phyloP scores from a whole-genome alignment of 2,888 invertebrate species.

The Trachelus iudaicus region DNA sequence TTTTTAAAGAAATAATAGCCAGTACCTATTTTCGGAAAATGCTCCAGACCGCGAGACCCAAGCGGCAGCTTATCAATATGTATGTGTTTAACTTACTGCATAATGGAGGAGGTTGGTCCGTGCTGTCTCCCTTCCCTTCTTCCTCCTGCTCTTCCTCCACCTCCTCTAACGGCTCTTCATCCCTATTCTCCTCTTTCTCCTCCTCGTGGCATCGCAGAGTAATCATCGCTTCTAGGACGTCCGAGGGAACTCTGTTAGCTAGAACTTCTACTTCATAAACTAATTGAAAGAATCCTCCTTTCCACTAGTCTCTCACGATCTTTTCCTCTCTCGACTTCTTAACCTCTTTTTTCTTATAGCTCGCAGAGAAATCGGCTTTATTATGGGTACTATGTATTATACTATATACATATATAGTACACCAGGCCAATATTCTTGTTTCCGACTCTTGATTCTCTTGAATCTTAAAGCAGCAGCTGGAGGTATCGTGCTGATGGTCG shows the following conservation, averaged over 20 bases:
- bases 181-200: background rate
- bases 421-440: background rate
- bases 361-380: background rate
- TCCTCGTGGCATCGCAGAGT: background rate
- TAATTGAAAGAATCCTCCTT: slow-evolving; percentile 1
- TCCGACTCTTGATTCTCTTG: background rate
- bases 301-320: background rate
- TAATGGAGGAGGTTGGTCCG: slow-evolving; percentile 38
- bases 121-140: slow-evolving; percentile 2
- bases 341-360: background rate
- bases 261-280: slow-evolving; percentile 5
- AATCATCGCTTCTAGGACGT: background rate
- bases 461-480: background rate
- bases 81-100: slow-evolving; percentile 50
- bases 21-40: background rate
- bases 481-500: background rate
- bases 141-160: background rate
- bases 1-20: background rate
- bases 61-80: slow-evolving; percentile 48
- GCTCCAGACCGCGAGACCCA: background rate
- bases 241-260: background rate
- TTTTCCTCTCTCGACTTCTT: background rate
- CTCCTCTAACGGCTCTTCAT: background rate
- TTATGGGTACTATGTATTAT: background rate
- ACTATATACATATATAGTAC: background rate